Evolutionary conservation across 1,140 invertebrate species (phyloP).

Genomic region (Drosophila nebulosa): DNA sequence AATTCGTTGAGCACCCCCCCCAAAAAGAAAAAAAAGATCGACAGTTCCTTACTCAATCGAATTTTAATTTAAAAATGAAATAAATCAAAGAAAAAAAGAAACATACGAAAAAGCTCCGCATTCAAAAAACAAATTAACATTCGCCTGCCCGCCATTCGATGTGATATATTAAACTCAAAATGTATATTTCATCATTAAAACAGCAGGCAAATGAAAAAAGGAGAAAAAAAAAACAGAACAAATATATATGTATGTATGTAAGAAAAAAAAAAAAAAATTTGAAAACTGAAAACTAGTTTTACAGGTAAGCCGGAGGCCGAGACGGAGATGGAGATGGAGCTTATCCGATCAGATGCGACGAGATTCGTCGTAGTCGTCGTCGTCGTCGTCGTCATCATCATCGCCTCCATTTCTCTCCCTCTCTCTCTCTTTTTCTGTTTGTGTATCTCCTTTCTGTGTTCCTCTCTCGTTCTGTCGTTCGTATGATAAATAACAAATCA

Average conservation of each 20-base stretch:
- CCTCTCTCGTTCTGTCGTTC: slow-evolving; percentile 39
- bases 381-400: slow-evolving; percentile 50
- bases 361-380: slow-evolving; percentile 60
- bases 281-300: slow-evolving; percentile 76
- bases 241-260: slow-evolving; percentile 22
- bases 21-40: slow-evolving; percentile 49
- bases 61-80: slow-evolving; percentile 78
- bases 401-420: slow-evolving; percentile 19
- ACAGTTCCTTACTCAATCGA: slow-evolving; percentile 68
- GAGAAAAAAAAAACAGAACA: slow-evolving; percentile 49
- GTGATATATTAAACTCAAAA: slow-evolving; percentile 80
- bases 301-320: slow-evolving; percentile 57
- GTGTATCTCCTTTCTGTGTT: neutral
- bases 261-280: slow-evolving; percentile 13
- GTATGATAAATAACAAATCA: slow-evolving; percentile 81
- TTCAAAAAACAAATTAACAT: slow-evolving; percentile 68
- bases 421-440: neutral
- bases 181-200: slow-evolving; percentile 79
- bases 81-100: slow-evolving; percentile 64
- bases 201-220: slow-evolving; percentile 44
- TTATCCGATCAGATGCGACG: slow-evolving; percentile 69
- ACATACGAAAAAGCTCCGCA: slow-evolving; percentile 7
- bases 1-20: slow-evolving; percentile 44
- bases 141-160: slow-evolving; percentile 60
- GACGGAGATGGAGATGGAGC: slow-evolving; percentile 12